Evolutionary conservation across 23 tunicate genomes (phyloP).

Genomic region (Pegea sp.): DNA sequence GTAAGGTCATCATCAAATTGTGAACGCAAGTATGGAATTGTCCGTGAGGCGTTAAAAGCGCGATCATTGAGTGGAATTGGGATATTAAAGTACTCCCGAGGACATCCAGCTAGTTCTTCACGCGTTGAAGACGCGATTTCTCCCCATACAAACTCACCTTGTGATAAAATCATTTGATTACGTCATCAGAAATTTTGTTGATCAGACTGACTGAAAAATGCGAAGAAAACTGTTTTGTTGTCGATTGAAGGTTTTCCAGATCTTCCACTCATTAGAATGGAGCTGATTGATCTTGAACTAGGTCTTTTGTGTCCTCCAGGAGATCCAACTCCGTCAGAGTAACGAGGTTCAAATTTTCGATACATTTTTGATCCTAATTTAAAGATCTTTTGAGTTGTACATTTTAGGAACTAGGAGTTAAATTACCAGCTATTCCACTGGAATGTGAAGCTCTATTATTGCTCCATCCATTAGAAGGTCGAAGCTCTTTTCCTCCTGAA

Average conservation of each 20-base stretch:
- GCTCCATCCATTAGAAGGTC: conserved; percentile 77
- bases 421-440: conserved; percentile 74
- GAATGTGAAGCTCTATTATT: conserved; percentile 83
- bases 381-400: background rate
- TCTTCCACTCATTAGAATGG: conserved; percentile 33
- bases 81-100: conserved; percentile 88
- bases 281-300: conserved; percentile 45
- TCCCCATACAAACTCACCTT: no score
- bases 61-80: conserved; percentile 39
- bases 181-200: no score
- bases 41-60: conserved; percentile 35
- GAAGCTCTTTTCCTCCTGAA: conserved; percentile 72
- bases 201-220: conserved; percentile 73
- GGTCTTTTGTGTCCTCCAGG: conserved; percentile 75
- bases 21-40: conserved; percentile 46
- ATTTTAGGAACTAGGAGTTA: background rate
- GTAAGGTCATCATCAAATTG: conserved; percentile 45
- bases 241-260: conserved; percentile 37
- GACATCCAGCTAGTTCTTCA: no score
- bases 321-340: conserved; percentile 49
- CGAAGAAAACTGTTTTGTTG: conserved; percentile 50
- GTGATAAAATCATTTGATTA: no score
- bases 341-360: conserved; percentile 9
- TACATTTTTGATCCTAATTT: background rate
- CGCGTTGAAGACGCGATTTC: no score